A percentile compares a stretch with the other conserved stretches of the same genome.
phyloP scores from a whole-genome alignment of 2,113 vertebrate genomes.

The Paracyprichromis sp. region DNA sequence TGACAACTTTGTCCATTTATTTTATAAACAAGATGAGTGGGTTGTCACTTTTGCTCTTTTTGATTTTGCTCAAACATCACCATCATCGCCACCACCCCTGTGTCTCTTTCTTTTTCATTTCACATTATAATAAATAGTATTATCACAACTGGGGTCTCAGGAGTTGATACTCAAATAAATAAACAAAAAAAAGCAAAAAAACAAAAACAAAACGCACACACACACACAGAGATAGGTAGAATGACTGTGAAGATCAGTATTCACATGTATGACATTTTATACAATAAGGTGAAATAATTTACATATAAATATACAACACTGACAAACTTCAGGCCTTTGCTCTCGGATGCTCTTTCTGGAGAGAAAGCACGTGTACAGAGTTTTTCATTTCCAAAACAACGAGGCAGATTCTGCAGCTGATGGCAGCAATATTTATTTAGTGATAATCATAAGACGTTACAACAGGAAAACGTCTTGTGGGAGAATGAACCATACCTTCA shows the following conservation, averaged over 20 bases:
- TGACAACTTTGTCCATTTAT: conserved; percentile 72
- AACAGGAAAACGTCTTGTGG: neutral
- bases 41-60: conserved; percentile 77
- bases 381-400: neutral
- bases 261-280: conserved; percentile 26
- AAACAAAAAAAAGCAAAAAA: conserved; percentile 21
- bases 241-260: conserved; percentile 13
- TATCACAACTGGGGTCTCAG: conserved; percentile 41
- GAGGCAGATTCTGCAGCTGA: neutral
- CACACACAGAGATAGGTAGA: conserved; percentile 15
- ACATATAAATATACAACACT: conserved; percentile 38
- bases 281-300: conserved; percentile 37
- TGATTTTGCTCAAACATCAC: conserved; percentile 17
- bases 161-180: conserved; percentile 56
- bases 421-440: neutral
- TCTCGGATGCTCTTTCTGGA: neutral
- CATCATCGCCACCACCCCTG: neutral
- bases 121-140: conserved; percentile 58
- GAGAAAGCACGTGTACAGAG: neutral
- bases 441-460: neutral
- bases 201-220: conserved; percentile 7
- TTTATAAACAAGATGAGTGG: conserved; percentile 81
- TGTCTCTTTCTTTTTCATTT: conserved; percentile 20
- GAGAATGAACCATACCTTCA: neutral
- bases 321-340: neutral